Percentiles rank a stretch among this genome's conserved stretches.
phyloP scores from a whole-genome alignment of 2,113 vertebrate genomes.

The Shinisaurus crocodilurus region DNA sequence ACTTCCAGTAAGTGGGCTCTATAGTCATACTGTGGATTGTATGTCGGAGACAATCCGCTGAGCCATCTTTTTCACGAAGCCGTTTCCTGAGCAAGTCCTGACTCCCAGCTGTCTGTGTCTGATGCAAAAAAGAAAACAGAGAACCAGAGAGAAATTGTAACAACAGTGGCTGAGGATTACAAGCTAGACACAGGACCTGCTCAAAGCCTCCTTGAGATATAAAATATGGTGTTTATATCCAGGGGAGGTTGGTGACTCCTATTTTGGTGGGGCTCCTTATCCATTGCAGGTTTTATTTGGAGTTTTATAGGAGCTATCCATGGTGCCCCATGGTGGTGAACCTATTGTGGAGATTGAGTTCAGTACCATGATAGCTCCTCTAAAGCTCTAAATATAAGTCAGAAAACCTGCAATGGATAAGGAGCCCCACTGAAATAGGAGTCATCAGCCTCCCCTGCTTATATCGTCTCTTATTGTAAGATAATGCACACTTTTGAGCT shows the following conservation, averaged over 20 bases:
- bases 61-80: conserved; percentile 19
- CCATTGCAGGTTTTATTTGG: too few species aligned
- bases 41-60: background rate
- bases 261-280: too few species aligned
- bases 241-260: too few species aligned
- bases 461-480: background rate
- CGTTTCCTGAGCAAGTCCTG: conserved; percentile 23
- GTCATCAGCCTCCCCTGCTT: too few species aligned
- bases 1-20: fast-evolving
- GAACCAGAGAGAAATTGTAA: background rate
- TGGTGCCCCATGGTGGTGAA: too few species aligned
- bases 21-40: background rate
- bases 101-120: background rate
- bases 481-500: background rate
- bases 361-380: too few species aligned
- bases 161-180: background rate
- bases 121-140: background rate
- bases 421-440: too few species aligned
- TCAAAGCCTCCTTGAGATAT: background rate
- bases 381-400: too few species aligned
- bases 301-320: too few species aligned
- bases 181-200: background rate
- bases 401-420: too few species aligned
- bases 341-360: too few species aligned
- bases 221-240: background rate